These are phyloP conservation scores for Alentia gelatinosa DNA, from an alignment of 2,888 invertebrate genomes.

Conservation along the genomic window DNA sequence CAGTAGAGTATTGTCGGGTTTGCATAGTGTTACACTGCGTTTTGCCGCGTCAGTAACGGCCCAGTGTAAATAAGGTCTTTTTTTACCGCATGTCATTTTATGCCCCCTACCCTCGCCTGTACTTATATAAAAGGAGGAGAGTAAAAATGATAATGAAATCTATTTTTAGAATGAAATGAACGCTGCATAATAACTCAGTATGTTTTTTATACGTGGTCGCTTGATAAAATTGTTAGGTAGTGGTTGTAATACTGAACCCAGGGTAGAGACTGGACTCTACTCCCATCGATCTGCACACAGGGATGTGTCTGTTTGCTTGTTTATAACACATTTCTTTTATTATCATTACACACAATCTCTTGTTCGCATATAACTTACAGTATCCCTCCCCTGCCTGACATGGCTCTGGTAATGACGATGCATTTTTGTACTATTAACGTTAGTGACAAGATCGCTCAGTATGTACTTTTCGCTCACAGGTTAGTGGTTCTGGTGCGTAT, in stretches of 20 bases:
- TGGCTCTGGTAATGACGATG: background rate
- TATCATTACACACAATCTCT: background rate
- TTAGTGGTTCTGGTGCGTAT: background rate
- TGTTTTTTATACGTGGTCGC: background rate
- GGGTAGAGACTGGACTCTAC: background rate
- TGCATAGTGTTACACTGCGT: background rate
- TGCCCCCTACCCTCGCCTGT: too few relatives aligned
- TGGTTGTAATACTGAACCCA: background rate
- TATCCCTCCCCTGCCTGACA: background rate
- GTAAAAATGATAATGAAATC: background rate
- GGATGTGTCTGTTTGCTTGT: constrained; percentile 42
- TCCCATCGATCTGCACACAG: background rate
- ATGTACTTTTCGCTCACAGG: background rate
- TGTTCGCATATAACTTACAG: background rate
- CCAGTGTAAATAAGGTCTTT: constrained; percentile 16
- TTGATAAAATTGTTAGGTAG: background rate
- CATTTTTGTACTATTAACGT: background rate
- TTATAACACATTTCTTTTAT: background rate
- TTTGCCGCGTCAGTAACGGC: background rate
- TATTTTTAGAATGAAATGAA: constrained; percentile 31
- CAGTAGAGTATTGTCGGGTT: constrained; percentile 17
- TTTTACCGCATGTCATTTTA: background rate
- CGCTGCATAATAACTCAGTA: background rate
- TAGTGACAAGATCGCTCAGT: background rate
- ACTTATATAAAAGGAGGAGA: background rate